These are phyloP conservation scores for Mola mola DNA, from an alignment of 2,113 vertebrate genomes.

Conservation along the genomic window DNA sequence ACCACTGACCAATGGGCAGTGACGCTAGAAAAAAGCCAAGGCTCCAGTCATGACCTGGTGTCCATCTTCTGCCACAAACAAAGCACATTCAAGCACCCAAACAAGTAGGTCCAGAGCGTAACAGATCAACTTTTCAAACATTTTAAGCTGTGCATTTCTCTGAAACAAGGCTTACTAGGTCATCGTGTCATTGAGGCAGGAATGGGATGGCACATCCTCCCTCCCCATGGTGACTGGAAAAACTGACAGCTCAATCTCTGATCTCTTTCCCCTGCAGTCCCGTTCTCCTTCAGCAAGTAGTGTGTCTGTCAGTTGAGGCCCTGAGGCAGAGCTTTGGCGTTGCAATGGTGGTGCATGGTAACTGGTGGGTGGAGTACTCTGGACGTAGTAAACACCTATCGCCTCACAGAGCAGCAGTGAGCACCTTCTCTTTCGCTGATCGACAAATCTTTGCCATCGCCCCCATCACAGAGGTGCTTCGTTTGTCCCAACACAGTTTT, in stretches of 20 bases:
- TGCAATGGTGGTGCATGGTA: conserved; percentile 71
- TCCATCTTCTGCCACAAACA: conserved; percentile 74
- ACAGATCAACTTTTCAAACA: too few relatives aligned
- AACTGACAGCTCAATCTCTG: too few relatives aligned
- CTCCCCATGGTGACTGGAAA: too few relatives aligned
- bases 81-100: conserved; percentile 4
- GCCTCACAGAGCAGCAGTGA: conserved; percentile 45
- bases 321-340: conserved; percentile 67
- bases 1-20: conserved; percentile 71
- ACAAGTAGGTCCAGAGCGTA: background rate
- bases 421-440: conserved; percentile 74
- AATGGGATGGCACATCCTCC: too few relatives aligned
- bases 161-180: too few relatives aligned
- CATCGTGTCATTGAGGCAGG: too few relatives aligned
- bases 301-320: conserved; percentile 70
- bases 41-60: conserved; percentile 70
- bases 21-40: conserved; percentile 70
- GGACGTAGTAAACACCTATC: conserved; percentile 5
- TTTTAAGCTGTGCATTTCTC: too few relatives aligned
- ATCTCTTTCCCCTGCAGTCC: conserved; percentile 62
- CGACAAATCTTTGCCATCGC: conserved; percentile 72
- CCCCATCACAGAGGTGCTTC: conserved; percentile 75
- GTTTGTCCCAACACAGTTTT: background rate
- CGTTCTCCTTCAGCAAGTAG: conserved; percentile 61
- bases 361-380: conserved; percentile 79